Evolutionary conservation across 2,888 invertebrate genomes (phyloP).

Genomic region (Drosophila borborema): DNA sequence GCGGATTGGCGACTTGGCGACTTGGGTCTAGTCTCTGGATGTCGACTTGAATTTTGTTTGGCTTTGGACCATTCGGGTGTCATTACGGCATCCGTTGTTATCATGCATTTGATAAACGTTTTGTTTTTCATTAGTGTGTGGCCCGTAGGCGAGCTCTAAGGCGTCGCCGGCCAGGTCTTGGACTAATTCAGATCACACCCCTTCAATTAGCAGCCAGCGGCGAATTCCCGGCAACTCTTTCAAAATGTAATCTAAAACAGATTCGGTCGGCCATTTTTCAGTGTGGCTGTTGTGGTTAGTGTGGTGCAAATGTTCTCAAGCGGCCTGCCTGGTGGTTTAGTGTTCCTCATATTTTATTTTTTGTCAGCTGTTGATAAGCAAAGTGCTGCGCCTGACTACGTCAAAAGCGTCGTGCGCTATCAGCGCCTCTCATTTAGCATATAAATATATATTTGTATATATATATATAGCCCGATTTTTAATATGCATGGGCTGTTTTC

Average conservation of each 20-base stretch:
- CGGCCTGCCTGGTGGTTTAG: slow-evolving; percentile 22
- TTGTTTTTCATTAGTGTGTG: slow-evolving; percentile 71
- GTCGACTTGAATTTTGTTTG: slow-evolving; percentile 5
- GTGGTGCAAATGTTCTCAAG: slow-evolving; percentile 45
- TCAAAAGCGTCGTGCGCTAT: slow-evolving; percentile 55
- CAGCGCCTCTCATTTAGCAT: slow-evolving; percentile 32
- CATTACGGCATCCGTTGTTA: slow-evolving; percentile 62
- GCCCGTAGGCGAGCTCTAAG: slow-evolving; percentile 27
- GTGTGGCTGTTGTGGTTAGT: slow-evolving; percentile 27
- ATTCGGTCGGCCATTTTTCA: slow-evolving; percentile 55
- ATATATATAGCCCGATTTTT: slow-evolving; percentile 36
- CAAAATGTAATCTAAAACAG: slow-evolving; percentile 6
- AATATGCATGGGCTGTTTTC: slow-evolving; percentile 59
- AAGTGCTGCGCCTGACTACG: slow-evolving; percentile 60
- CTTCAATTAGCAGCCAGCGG: slow-evolving; percentile 68
- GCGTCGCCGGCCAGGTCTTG: slow-evolving; percentile 20
- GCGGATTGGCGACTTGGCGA: slow-evolving; percentile 3
- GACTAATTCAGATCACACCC: slow-evolving; percentile 64
- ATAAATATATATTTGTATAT: background rate
- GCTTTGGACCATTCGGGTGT: slow-evolving; percentile 15
- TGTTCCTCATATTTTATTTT: slow-evolving; percentile 39
- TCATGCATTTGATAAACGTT: slow-evolving; percentile 79
- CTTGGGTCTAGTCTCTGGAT: slow-evolving; percentile 3
- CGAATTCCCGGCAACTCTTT: slow-evolving; percentile 49
- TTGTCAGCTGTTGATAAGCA: slow-evolving; percentile 50